Conservation (phyloP, 1,140 invertebrate species). For the Ips nitidus region DNA sequence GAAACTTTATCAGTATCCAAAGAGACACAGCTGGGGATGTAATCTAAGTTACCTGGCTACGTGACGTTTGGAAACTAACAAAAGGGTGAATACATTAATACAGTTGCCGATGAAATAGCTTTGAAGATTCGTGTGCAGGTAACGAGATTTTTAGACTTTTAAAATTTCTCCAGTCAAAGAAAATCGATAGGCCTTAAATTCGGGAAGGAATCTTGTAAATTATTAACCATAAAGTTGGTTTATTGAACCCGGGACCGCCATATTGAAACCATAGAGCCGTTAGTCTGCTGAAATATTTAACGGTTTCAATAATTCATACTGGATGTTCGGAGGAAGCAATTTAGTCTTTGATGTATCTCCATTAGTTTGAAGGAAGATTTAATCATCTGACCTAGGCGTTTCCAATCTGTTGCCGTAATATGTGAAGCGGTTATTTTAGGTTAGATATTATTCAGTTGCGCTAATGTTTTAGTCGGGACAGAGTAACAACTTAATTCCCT, state of each 20-base stretch:
- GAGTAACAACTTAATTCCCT: no score
- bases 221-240: conserved; percentile 1
- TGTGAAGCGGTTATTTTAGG: no score
- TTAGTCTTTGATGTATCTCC: conserved; percentile 2
- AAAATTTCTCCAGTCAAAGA: no score
- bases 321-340: neutral
- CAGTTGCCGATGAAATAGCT: neutral
- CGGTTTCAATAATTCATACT: conserved; percentile 5
- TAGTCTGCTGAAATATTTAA: conserved; percentile 4
- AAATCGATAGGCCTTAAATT: neutral
- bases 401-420: no score
- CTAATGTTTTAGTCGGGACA: no score
- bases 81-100: conserved; percentile 17
- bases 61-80: conserved; percentile 12
- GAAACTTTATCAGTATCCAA: conserved; percentile 17
- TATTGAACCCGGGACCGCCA: conserved; percentile 1
- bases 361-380: neutral
- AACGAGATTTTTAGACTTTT: no score
- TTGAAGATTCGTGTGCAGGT: neutral
- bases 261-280: conserved; percentile 4
- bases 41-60: conserved; percentile 19
- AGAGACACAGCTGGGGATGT: conserved; percentile 14
- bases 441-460: no score
- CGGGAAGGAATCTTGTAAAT: neutral
- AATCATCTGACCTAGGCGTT: neutral